Percentiles rank a stretch among this genome's conserved stretches.
Conservation (phyloP, 1,140 invertebrate species). For the Temnothorax nylanderi region DNA sequence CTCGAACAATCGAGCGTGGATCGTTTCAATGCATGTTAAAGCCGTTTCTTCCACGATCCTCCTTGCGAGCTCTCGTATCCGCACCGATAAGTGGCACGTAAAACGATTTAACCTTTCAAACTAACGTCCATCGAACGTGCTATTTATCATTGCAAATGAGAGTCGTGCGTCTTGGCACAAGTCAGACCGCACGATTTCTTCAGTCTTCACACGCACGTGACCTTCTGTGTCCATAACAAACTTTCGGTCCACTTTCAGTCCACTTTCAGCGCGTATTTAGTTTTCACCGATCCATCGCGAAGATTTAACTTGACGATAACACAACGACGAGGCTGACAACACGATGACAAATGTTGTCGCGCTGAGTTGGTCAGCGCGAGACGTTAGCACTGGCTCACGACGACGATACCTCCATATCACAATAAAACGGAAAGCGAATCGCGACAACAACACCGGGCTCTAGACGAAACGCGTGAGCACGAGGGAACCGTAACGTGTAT, state of each 20-base stretch:
- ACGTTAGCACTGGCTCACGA: constrained; percentile 36
- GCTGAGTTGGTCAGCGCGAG: constrained; percentile 3
- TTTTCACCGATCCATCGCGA: constrained; percentile 42
- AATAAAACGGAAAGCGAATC: constrained; percentile 25
- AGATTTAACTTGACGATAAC: constrained; percentile 2
- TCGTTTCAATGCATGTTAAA: constrained; percentile 53
- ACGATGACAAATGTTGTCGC: neutral
- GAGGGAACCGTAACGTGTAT: constrained; percentile 31
- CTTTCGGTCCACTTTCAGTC: constrained; percentile 11
- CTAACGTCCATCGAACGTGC: neutral
- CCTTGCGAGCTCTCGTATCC: neutral
- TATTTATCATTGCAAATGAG: neutral
- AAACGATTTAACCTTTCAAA: neutral
- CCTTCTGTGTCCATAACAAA: constrained; percentile 72
- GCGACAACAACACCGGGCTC: constrained; percentile 11
- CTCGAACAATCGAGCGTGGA: neutral
- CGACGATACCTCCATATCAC: constrained; percentile 23
- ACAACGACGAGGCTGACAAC: neutral
- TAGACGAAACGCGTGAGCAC: constrained; percentile 19
- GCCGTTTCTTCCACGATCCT: constrained; percentile 8
- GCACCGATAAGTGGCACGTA: neutral
- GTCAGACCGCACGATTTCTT: constrained; percentile 63
- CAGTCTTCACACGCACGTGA: constrained; percentile 70
- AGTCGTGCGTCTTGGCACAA: neutral
- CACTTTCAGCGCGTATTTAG: neutral